A percentile compares a stretch with the other conserved stretches of the same genome.
phyloP scores from a whole-genome alignment of 2,113 vertebrate genomes.

The Thryonomys swinderianus region DNA sequence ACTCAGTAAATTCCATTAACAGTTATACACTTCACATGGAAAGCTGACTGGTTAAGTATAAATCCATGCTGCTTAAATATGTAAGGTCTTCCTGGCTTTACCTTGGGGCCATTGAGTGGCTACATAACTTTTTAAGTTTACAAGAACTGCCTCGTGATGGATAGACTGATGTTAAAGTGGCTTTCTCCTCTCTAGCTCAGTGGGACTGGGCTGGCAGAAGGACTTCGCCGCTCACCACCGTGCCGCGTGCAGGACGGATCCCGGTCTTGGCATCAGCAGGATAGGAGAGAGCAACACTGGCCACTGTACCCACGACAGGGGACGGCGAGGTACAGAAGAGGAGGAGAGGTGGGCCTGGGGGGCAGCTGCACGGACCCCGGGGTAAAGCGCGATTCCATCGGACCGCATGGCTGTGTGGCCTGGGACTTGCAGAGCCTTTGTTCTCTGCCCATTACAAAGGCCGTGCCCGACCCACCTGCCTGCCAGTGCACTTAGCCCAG shows the following conservation, averaged over 20 bases:
- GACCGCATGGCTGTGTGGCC: too few species aligned
- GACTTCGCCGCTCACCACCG: too few species aligned
- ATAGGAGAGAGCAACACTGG: neutral
- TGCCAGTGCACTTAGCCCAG: neutral
- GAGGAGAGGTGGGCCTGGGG: neutral
- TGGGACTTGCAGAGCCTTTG: neutral
- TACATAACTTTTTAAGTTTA: neutral
- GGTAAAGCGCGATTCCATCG: neutral
- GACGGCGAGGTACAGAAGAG: neutral
- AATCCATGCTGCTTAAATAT: neutral
- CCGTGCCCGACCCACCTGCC: neutral
- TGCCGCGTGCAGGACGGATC: neutral
- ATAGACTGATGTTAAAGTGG: neutral
- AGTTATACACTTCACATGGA: neutral
- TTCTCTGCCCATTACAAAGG: neutral
- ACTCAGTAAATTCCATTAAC: neutral
- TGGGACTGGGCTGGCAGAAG: neutral
- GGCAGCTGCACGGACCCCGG: neutral
- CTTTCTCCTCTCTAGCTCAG: neutral
- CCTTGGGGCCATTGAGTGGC: neutral
- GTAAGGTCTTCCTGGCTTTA: neutral
- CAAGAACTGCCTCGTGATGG: neutral
- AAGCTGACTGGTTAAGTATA: neutral
- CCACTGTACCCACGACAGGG: neutral
- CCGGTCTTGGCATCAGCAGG: neutral